Conservation (phyloP, 2,888 invertebrate genomes). For the Cinara cedri region DNA sequence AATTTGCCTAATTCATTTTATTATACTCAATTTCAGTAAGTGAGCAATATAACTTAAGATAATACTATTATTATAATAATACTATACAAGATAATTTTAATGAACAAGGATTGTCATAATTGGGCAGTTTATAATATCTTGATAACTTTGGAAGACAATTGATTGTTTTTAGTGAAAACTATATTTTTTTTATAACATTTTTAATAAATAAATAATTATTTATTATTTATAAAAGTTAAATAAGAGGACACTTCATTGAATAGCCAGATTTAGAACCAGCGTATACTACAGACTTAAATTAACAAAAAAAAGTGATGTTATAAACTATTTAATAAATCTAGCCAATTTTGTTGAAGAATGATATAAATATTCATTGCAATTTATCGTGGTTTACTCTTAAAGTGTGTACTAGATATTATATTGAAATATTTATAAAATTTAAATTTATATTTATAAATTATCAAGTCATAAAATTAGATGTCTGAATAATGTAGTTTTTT, state of each 20-base stretch:
- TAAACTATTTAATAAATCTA: too few relatives aligned
- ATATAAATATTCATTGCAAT: not conserved
- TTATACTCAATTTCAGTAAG: not conserved
- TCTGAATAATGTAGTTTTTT: too few relatives aligned
- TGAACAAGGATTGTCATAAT: conserved; percentile 19
- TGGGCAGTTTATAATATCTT: conserved; percentile 7
- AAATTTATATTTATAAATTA: not conserved
- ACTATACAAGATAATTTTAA: not conserved
- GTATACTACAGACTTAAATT: too few relatives aligned
- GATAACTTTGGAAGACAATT: conserved; percentile 32
- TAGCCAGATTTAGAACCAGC: too few relatives aligned
- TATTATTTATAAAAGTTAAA: conserved; percentile 2
- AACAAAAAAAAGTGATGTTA: too few relatives aligned
- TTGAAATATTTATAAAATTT: not conserved
- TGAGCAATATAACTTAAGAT: not conserved
- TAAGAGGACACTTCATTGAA: not conserved
- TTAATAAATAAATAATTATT: not conserved
- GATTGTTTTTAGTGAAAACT: conserved; percentile 24
- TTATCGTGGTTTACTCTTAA: not conserved
- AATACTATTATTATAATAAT: not conserved
- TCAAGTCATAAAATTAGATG: not conserved
- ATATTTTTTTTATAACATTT: not conserved
- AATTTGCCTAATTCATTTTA: not conserved
- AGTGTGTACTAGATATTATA: too few relatives aligned
- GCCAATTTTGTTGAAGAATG: not conserved